Percentiles rank a stretch among this genome's conserved stretches.
Evolutionary conservation across 2,888 invertebrate species (phyloP).

Genomic region (Melieria picta): DNA sequence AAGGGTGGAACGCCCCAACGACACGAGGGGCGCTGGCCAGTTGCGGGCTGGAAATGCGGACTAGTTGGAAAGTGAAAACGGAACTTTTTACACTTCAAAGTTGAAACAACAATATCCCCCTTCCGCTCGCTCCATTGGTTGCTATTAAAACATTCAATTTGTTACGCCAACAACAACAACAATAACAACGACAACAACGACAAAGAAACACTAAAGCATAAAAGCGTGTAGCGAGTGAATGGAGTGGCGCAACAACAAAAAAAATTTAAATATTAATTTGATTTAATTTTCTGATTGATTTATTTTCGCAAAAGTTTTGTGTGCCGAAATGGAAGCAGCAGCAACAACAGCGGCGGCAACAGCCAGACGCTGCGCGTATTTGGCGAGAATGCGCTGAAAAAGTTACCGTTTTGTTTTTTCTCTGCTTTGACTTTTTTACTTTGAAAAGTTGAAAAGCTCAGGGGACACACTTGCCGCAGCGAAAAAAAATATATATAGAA

Average conservation of each 20-base stretch:
- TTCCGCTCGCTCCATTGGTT: conserved; percentile 6
- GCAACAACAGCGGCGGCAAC: conserved; percentile 19
- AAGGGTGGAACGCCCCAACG: not conserved
- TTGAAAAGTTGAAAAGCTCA: too few species aligned
- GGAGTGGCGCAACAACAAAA: not conserved
- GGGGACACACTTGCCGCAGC: too few species aligned
- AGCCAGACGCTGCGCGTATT: not conserved
- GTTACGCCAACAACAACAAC: conserved; percentile 19
- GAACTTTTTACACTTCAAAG: conserved; percentile 21
- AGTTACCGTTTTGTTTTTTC: too few species aligned
- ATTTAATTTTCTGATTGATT: conserved; percentile 44
- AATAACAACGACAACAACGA: not conserved
- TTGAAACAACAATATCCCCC: conserved; percentile 24
- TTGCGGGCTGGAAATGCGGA: not conserved
- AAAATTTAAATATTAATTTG: conserved; percentile 39
- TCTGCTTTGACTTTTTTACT: too few species aligned
- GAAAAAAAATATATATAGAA: too few species aligned
- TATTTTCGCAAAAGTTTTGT: conserved; percentile 34
- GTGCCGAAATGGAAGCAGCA: conserved; percentile 5
- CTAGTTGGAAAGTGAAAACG: conserved; percentile 1
- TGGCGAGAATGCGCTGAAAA: too few species aligned
- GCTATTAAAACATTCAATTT: conserved; percentile 34
- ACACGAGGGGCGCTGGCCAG: too few species aligned
- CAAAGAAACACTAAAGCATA: not conserved
- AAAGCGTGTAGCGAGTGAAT: not conserved